Conservation (phyloP, 2,113 vertebrate species). For the Alces alces region DNA sequence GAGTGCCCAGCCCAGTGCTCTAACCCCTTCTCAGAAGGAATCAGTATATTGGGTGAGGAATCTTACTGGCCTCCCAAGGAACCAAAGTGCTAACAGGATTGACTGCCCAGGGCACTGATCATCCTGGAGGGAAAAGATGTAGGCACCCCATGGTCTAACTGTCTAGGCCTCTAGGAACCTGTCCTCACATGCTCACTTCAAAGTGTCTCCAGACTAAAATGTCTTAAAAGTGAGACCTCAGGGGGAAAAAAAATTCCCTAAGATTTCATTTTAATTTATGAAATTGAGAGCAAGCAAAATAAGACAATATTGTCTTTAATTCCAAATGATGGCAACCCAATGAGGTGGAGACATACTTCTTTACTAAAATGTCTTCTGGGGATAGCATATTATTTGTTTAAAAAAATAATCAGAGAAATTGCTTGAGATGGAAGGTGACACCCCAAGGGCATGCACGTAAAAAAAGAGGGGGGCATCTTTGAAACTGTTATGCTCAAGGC, state of each 20-base stretch:
- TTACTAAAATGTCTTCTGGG: not conserved
- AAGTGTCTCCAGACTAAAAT: not conserved
- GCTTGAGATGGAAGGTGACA: not conserved
- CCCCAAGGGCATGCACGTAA: not conserved
- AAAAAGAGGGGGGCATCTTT: not conserved
- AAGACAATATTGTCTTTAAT: not conserved
- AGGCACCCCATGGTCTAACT: not conserved
- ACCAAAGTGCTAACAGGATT: not conserved
- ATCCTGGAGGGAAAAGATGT: not conserved
- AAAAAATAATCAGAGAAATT: not conserved
- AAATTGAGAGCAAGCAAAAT: not conserved
- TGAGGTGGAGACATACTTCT: not conserved
- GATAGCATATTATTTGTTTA: not conserved
- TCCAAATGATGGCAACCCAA: not conserved
- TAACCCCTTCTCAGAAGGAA: not conserved
- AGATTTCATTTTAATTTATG: conserved; percentile 1
- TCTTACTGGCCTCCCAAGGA: not conserved
- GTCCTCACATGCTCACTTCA: not conserved
- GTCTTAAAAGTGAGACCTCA: not conserved
- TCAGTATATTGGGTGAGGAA: not conserved
- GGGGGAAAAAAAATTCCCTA: not conserved
- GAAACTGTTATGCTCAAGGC: not conserved
- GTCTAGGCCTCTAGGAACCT: not conserved
- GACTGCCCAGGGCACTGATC: not conserved
- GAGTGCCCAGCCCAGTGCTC: not conserved